Evolutionary conservation across 2,113 vertebrate species (phyloP).

Genomic region (Heterochromis multidens): DNA sequence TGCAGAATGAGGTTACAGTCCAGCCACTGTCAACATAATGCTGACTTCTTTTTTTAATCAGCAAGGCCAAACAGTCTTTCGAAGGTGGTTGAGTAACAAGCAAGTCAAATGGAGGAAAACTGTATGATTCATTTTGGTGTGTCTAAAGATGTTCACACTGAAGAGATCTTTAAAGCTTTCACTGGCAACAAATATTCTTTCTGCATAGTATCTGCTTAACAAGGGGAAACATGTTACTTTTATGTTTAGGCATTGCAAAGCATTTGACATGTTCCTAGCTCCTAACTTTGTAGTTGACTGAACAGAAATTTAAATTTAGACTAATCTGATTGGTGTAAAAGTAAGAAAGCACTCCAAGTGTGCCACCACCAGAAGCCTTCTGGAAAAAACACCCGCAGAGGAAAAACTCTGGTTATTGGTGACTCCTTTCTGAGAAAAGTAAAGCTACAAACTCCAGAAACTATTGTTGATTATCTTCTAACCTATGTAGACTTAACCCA

Average conservation of each 20-base stretch:
- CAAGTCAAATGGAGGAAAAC: background rate
- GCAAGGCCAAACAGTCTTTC: background rate
- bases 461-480: too few species aligned
- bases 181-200: background rate
- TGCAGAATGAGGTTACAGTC: background rate
- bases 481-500: too few species aligned
- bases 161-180: background rate
- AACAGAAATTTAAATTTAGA: background rate
- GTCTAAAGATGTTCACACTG: background rate
- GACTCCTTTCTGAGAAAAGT: too few species aligned
- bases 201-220: background rate
- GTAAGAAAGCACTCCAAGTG: background rate
- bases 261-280: background rate
- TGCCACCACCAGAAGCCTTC: background rate
- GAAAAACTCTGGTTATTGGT: too few species aligned
- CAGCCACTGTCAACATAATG: background rate
- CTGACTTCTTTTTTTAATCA: rapidly evolving
- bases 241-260: background rate
- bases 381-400: too few species aligned
- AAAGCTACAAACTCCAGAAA: too few species aligned
- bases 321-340: background rate
- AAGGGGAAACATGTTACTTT: background rate
- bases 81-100: background rate
- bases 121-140: background rate
- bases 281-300: background rate